phyloP scores from a whole-genome alignment of 2,888 invertebrate genomes.

The Gastrophysa polygoni region DNA sequence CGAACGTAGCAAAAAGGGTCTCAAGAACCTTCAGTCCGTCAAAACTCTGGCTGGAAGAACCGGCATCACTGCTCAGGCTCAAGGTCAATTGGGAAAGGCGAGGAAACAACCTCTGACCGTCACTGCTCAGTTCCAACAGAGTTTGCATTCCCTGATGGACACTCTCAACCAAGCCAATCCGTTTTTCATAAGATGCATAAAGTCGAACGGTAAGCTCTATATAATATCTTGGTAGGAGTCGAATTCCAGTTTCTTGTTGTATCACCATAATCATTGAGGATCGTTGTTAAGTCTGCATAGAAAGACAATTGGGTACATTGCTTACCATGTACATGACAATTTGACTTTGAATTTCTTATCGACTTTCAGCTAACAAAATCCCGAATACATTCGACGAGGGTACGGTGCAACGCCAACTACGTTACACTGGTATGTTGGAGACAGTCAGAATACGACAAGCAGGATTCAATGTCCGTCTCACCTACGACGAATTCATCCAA shows the following conservation, averaged over 20 bases:
- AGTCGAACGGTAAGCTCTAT: constrained; percentile 88
- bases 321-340: too few species aligned
- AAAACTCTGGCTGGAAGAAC: constrained; percentile 85
- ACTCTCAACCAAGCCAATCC: constrained; percentile 89
- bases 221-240: too few species aligned
- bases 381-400: constrained; percentile 93
- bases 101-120: constrained; percentile 91
- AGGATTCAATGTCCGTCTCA: constrained; percentile 91
- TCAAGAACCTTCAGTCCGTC: constrained; percentile 89
- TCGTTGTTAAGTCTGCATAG: too few species aligned
- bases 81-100: constrained; percentile 65
- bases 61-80: constrained; percentile 64
- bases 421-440: constrained; percentile 97
- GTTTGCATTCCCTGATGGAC: constrained; percentile 89
- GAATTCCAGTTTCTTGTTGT: too few species aligned
- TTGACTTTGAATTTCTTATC: too few species aligned
- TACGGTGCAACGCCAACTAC: constrained; percentile 85
- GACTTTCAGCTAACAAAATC: constrained; percentile 67
- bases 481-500: constrained; percentile 94
- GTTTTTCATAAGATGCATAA: constrained; percentile 90
- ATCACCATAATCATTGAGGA: too few species aligned
- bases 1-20: constrained; percentile 82
- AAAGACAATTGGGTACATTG: too few species aligned
- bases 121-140: constrained; percentile 93
- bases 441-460: constrained; percentile 94